These are phyloP conservation scores for Drosophila lacteicornis DNA, from an alignment of 1,140 invertebrate species.

Conservation along the genomic window DNA sequence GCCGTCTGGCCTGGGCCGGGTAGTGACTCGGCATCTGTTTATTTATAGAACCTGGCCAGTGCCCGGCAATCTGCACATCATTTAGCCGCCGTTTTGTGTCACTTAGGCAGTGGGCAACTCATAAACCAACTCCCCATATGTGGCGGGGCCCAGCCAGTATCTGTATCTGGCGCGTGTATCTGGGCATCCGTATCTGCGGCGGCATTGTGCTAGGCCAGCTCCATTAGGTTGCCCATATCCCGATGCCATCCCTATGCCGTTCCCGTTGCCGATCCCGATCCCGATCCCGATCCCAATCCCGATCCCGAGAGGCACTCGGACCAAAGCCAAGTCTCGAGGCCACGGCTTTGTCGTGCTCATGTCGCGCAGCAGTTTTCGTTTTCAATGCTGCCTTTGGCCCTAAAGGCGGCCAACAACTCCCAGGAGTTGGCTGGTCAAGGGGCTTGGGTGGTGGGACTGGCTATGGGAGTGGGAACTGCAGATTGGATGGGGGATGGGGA, in stretches of 20 bases:
- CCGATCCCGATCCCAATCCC: slow-evolving; percentile 3
- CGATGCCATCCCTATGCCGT: slow-evolving; percentile 20
- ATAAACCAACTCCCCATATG: slow-evolving; percentile 70
- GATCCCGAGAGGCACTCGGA: slow-evolving; percentile 38
- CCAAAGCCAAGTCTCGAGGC: slow-evolving; percentile 51
- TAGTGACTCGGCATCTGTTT: slow-evolving; percentile 65
- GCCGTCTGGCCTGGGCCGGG: slow-evolving; percentile 48
- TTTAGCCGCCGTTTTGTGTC: slow-evolving; percentile 79
- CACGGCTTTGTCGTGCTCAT: slow-evolving; percentile 79
- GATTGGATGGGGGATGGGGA: not conserved
- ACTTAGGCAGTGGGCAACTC: slow-evolving; percentile 68
- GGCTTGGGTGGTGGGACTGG: slow-evolving; percentile 7
- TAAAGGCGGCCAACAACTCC: slow-evolving; percentile 71
- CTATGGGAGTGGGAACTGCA: not conserved
- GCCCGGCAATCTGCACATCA: slow-evolving; percentile 74
- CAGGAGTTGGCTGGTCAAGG: slow-evolving; percentile 8
- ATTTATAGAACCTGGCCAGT: slow-evolving; percentile 66
- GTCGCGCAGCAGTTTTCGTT: slow-evolving; percentile 79
- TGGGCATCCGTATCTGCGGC: slow-evolving; percentile 58
- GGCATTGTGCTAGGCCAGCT: slow-evolving; percentile 51
- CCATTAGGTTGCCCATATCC: slow-evolving; percentile 52
- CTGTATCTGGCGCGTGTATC: slow-evolving; percentile 81
- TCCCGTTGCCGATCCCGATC: not conserved
- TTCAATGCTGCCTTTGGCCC: slow-evolving; percentile 67
- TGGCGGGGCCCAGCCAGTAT: slow-evolving; percentile 30